phyloP scores from a whole-genome alignment of 2,888 invertebrate species.

The Spodoptera littoralis region DNA sequence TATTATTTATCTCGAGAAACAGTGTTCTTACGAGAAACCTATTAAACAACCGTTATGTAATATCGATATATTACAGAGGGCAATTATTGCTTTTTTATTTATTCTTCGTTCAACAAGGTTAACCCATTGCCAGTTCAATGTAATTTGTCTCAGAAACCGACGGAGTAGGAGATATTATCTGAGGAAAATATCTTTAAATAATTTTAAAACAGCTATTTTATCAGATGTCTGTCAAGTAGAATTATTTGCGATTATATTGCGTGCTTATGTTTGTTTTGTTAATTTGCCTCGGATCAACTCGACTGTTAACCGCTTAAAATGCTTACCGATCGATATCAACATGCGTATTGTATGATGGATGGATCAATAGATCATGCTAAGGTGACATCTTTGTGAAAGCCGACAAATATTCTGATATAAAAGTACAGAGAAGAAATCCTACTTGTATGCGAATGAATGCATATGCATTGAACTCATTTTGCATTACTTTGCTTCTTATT shows the following conservation, averaged over 20 bases:
- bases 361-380: conserved; percentile 20
- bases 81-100: conserved; percentile 55
- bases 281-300: conserved; percentile 8
- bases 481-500: conserved; percentile 33
- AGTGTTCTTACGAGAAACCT: conserved; percentile 38
- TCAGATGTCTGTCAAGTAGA: conserved; percentile 2
- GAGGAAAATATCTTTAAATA: conserved; percentile 4
- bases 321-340: conserved; percentile 1
- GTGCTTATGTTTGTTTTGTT: background rate
- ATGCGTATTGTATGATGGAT: conserved; percentile 20
- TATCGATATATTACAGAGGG: conserved; percentile 57
- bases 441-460: conserved; percentile 32
- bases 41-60: conserved; percentile 64
- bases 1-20: conserved; percentile 41
- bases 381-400: conserved; percentile 28
- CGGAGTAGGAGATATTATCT: conserved; percentile 27
- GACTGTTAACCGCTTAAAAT: conserved; percentile 4
- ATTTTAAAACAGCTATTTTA: conserved; percentile 18
- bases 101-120: conserved; percentile 60
- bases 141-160: conserved; percentile 47
- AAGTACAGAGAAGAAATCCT: conserved; percentile 33
- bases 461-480: conserved; percentile 43
- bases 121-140: conserved; percentile 50
- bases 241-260: conserved; percentile 2
- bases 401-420: conserved; percentile 27